Evolutionary conservation across 1,140 invertebrate species (phyloP).

Genomic region (Bombus waltoni): DNA sequence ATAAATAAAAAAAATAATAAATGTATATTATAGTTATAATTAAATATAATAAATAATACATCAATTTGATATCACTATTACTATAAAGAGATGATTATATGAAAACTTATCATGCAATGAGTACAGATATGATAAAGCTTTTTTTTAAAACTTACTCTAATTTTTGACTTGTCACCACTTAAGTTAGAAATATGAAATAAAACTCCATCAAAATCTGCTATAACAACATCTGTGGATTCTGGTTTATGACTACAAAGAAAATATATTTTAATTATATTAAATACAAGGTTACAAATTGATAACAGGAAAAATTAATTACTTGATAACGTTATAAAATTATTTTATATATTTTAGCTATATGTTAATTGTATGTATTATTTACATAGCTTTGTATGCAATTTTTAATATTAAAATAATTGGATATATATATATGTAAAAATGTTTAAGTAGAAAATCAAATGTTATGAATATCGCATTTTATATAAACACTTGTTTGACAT

Average conservation of each 20-base stretch:
- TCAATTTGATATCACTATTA: neutral
- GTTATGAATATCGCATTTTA: neutral
- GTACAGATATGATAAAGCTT: neutral
- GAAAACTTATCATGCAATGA: neutral
- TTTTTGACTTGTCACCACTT: conserved; percentile 97
- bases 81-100: neutral
- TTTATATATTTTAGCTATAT: neutral
- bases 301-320: neutral
- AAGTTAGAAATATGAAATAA: conserved; percentile 99
- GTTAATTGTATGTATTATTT: neutral
- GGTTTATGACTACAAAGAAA: conserved; percentile 92
- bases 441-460: neutral
- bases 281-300: neutral
- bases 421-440: neutral
- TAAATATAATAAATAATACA: neutral
- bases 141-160: conserved; percentile 91
- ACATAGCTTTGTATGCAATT: no score
- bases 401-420: neutral
- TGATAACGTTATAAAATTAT: neutral
- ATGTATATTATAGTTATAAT: neutral
- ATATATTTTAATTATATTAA: conserved; percentile 7
- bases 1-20: neutral
- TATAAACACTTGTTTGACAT: neutral
- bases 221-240: conserved; percentile 96
- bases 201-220: conserved; percentile 99